phyloP scores from a whole-genome alignment of 2,797 vertebrate species.

The Siniperca undulata region DNA sequence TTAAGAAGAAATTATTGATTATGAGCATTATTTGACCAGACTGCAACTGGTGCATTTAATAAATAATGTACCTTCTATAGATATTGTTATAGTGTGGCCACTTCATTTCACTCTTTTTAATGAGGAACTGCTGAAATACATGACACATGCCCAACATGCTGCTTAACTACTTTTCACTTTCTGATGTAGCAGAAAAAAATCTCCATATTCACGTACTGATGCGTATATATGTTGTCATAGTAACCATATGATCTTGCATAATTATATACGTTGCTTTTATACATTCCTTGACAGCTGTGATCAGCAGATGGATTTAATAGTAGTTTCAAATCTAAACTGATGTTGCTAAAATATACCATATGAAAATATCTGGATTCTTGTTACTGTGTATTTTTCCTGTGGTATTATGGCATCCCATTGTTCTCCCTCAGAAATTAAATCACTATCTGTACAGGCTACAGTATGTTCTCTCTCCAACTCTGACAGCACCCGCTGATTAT shows the following conservation, averaged over 20 bases:
- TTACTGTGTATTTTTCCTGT: background rate
- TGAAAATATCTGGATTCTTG: background rate
- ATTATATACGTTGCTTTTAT: background rate
- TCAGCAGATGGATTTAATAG: background rate
- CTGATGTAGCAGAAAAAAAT: too few relatives aligned
- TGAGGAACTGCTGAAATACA: too few relatives aligned
- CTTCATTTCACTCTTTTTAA: too few relatives aligned
- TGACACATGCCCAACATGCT: too few relatives aligned
- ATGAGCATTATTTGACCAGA: too few relatives aligned
- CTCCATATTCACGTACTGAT: background rate
- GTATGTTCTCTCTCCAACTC: background rate
- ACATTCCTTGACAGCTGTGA: background rate
- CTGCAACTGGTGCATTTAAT: too few relatives aligned
- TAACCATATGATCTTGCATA: background rate
- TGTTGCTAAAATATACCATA: background rate
- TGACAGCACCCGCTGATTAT: background rate
- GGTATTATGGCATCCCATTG: background rate
- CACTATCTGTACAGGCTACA: background rate
- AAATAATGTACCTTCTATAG: too few relatives aligned
- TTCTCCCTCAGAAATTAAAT: background rate
- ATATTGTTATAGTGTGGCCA: too few relatives aligned
- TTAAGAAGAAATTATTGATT: too few relatives aligned
- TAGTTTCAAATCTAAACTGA: background rate
- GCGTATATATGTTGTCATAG: background rate
- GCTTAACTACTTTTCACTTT: too few relatives aligned